Evolutionary conservation across 2,888 invertebrate species (phyloP).

Genomic region (Agrochola litura): DNA sequence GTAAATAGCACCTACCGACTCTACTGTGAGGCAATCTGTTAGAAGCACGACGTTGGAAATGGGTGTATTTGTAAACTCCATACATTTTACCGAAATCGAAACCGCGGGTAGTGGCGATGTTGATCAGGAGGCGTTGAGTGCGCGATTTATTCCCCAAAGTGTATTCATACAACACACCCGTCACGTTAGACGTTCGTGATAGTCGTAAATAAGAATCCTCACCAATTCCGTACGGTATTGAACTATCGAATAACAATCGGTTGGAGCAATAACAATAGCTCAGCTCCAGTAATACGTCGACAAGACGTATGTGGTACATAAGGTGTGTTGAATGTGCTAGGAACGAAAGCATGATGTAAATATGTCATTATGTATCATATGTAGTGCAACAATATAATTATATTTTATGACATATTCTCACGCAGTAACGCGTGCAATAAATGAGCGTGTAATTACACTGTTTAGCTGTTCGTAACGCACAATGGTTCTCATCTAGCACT

Average conservation of each 20-base stretch:
- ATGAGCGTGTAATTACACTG: constrained; percentile 61
- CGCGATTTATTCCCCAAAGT: constrained; percentile 42
- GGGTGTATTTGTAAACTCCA: constrained; percentile 34
- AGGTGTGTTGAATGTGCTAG: constrained; percentile 22
- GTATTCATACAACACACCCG: constrained; percentile 42
- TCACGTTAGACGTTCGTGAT: constrained; percentile 35
- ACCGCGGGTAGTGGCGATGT: constrained; percentile 7
- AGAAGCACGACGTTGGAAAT: not conserved
- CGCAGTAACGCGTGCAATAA: constrained; percentile 62
- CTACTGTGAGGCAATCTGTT: constrained; percentile 9
- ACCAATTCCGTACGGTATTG: constrained; percentile 45
- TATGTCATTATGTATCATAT: constrained; percentile 56
- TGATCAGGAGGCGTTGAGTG: constrained; percentile 26
- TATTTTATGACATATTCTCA: constrained; percentile 63
- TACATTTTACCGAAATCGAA: constrained; percentile 24
- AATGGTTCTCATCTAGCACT: constrained; percentile 44
- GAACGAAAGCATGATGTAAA: constrained; percentile 62
- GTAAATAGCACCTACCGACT: not conserved
- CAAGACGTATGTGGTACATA: constrained; percentile 8
- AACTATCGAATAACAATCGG: constrained; percentile 59
- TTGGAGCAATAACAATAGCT: constrained; percentile 47
- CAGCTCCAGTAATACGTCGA: constrained; percentile 19
- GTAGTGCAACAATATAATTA: constrained; percentile 63
- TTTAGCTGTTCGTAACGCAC: constrained; percentile 58
- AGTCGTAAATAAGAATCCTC: constrained; percentile 56